A percentile compares a stretch with the other conserved stretches of the same genome.
Conservation (phyloP, 2,888 invertebrate genomes). For the Ornithoptera alexandrae region DNA sequence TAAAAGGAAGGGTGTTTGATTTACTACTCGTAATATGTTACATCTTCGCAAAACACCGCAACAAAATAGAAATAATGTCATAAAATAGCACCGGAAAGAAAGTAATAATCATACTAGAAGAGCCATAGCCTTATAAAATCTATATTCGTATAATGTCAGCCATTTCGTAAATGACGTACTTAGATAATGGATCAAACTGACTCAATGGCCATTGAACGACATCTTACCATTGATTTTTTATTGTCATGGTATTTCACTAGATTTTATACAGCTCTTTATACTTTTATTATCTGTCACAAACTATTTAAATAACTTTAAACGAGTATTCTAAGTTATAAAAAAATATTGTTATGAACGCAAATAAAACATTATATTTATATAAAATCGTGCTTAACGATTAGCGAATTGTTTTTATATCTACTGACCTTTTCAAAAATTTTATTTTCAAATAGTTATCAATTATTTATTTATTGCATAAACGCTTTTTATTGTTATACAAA, state of each 20-base stretch:
- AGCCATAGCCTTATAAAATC: constrained; percentile 5
- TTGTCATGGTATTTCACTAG: constrained; percentile 16
- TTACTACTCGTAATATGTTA: not conserved
- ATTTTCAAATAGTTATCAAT: too few relatives aligned
- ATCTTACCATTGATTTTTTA: constrained; percentile 39
- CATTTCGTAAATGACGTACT: constrained; percentile 45
- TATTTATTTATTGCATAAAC: too few relatives aligned
- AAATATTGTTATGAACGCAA: not conserved
- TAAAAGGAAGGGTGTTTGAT: not conserved
- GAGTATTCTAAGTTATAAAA: constrained; percentile 2
- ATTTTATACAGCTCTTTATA: not conserved
- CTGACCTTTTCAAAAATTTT: too few relatives aligned
- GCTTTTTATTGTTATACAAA: too few relatives aligned
- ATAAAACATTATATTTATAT: not conserved
- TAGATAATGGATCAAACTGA: constrained; percentile 39
- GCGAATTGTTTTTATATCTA: too few relatives aligned
- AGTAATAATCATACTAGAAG: not conserved
- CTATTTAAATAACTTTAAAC: constrained; percentile 2
- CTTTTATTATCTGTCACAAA: constrained; percentile 9
- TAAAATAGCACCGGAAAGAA: not conserved
- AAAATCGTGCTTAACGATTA: not conserved
- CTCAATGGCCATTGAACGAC: constrained; percentile 41
- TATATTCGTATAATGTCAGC: not conserved
- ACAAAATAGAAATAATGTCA: not conserved
- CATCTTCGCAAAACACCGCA: not conserved